phyloP scores from a whole-genome alignment of 1,140 invertebrate genomes.

The Akabosia matsudoensis region DNA sequence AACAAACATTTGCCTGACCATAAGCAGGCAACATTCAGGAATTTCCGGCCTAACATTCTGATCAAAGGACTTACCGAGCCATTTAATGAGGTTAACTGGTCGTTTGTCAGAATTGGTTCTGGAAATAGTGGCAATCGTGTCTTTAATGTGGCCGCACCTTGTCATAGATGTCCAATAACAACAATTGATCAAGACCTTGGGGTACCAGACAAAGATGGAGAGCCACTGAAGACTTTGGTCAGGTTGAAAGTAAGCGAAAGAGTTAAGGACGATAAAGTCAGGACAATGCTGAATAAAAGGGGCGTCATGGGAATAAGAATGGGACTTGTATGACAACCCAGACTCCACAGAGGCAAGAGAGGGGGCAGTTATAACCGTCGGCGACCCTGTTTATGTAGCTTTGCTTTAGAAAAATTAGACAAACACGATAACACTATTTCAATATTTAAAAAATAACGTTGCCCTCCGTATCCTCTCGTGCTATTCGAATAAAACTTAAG shows the following conservation, averaged over 20 bases:
- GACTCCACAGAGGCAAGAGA: not conserved
- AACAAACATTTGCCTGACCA: not conserved
- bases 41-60: slow-evolving; percentile 17
- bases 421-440: no score
- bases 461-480: no score
- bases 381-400: slow-evolving; percentile 16
- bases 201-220: not conserved
- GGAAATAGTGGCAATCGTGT: not conserved
- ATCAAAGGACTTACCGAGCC: not conserved
- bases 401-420: no score
- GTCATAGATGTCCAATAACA: not conserved
- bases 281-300: not conserved
- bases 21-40: not conserved
- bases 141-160: not conserved
- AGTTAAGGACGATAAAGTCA: not conserved
- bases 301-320: slow-evolving; percentile 4
- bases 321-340: not conserved
- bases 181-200: slow-evolving; percentile 12
- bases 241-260: not conserved
- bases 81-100: slow-evolving; percentile 21
- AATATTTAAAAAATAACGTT: no score
- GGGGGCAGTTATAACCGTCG: not conserved
- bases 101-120: slow-evolving; percentile 10
- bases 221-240: slow-evolving; percentile 9
- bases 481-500: no score